Conservation (phyloP, 2,797 vertebrate species). For the Leptodactylus fallax region DNA sequence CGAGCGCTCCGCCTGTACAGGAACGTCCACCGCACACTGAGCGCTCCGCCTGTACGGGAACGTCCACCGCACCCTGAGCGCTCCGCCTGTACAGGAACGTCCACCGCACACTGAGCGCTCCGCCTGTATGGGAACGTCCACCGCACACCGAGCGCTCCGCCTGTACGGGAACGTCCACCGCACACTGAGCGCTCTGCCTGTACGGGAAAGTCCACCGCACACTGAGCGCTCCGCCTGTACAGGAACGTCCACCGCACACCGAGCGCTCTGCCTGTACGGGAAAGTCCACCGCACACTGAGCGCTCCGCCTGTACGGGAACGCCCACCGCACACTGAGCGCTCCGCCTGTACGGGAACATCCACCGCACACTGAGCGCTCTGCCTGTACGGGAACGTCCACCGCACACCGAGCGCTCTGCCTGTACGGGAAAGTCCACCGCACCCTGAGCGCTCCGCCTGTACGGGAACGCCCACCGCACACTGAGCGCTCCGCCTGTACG, state of each 20-base stretch:
- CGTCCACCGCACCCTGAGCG: neutral
- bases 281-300: neutral
- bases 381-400: neutral
- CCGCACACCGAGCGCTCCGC: neutral
- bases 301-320: neutral
- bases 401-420: too few species aligned
- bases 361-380: neutral
- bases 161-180: neutral
- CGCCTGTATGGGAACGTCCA: neutral
- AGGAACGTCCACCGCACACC: neutral
- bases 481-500: neutral
- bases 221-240: neutral
- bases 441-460: neutral
- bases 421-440: neutral
- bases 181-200: too few species aligned
- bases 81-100: neutral
- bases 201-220: neutral
- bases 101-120: neutral
- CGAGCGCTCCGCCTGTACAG: neutral
- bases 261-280: neutral
- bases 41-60: neutral
- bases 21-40: neutral
- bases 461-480: neutral
- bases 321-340: neutral
- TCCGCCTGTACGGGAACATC: neutral